Evolutionary conservation across 2,797 vertebrate species (phyloP).

Genomic region (Coregonus ussuriensis): DNA sequence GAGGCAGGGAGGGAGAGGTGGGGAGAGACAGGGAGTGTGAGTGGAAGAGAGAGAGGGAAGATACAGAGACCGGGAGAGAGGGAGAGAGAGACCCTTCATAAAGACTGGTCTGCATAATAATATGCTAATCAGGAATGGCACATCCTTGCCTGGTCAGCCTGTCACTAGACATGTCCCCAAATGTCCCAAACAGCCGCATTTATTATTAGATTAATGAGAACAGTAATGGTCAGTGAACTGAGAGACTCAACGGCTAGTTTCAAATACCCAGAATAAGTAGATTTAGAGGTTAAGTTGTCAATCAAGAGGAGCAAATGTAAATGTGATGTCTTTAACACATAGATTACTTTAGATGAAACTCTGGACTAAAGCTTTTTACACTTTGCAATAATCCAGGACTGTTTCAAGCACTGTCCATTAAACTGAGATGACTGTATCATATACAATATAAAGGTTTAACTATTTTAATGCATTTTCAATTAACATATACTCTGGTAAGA

Average conservation of each 20-base stretch:
- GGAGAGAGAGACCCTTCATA: not conserved
- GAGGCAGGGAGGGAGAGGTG: conserved; percentile 19
- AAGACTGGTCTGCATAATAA: not conserved
- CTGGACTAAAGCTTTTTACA: not conserved
- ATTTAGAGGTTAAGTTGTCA: not conserved
- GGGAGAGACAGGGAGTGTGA: not conserved
- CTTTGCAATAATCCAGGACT: not conserved
- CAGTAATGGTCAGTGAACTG: conserved; percentile 77
- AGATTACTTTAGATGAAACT: not conserved
- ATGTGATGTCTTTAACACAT: conserved; percentile 16
- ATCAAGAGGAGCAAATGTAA: conserved; percentile 7
- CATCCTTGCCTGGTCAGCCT: conserved; percentile 1
- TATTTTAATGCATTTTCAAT: not conserved
- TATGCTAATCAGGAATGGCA: conserved; percentile 40
- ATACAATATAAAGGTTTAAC: too few relatives aligned
- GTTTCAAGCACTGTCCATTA: not conserved
- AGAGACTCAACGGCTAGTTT: conserved; percentile 40
- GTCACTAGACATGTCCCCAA: conserved; percentile 51
- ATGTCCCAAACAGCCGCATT: conserved; percentile 69
- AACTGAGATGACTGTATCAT: not conserved
- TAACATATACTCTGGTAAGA: too few relatives aligned
- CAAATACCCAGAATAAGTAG: not conserved
- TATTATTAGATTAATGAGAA: conserved; percentile 73
- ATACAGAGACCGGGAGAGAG: not conserved
- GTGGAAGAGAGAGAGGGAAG: conserved; percentile 7